Evolutionary conservation across 2,113 vertebrate species (phyloP).

Genomic region (Meles meles): DNA sequence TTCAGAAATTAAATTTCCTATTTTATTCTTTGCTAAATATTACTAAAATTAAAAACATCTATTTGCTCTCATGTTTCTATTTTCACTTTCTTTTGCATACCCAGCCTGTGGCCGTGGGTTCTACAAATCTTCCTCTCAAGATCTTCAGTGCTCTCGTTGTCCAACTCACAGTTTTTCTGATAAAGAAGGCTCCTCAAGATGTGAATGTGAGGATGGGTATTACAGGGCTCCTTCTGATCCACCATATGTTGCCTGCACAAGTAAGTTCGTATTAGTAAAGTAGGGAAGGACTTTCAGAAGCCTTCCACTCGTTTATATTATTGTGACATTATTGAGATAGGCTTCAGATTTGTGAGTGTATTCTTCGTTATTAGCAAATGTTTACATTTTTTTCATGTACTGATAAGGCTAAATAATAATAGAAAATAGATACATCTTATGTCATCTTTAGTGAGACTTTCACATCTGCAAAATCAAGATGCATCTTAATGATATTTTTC

Average conservation of each 20-base stretch:
- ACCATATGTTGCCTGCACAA: slow-evolving; percentile 94
- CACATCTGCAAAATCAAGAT: background rate
- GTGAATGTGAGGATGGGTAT: slow-evolving; percentile 97
- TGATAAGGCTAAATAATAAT: background rate
- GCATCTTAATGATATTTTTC: slow-evolving; percentile 33
- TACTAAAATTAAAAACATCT: background rate
- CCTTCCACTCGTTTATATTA: background rate
- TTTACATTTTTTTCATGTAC: background rate
- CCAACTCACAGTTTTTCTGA: slow-evolving; percentile 96
- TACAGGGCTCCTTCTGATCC: slow-evolving; percentile 94
- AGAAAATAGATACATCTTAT: slow-evolving; percentile 9
- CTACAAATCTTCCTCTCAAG: slow-evolving; percentile 99
- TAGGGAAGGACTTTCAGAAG: slow-evolving; percentile 2
- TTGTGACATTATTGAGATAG: background rate
- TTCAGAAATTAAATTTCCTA: background rate
- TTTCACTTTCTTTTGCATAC: slow-evolving; percentile 63
- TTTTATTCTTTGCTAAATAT: background rate
- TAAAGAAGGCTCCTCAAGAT: slow-evolving; percentile 95
- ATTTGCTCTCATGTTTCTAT: background rate
- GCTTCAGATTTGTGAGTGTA: background rate
- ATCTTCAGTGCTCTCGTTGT: slow-evolving; percentile 97
- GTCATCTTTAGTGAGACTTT: slow-evolving; percentile 28
- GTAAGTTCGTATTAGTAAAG: slow-evolving; percentile 85
- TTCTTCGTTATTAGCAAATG: background rate
- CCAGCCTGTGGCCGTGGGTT: slow-evolving; percentile 96